Conservation (phyloP, 2,888 invertebrate species). For the Synanthedon vespiformis region DNA sequence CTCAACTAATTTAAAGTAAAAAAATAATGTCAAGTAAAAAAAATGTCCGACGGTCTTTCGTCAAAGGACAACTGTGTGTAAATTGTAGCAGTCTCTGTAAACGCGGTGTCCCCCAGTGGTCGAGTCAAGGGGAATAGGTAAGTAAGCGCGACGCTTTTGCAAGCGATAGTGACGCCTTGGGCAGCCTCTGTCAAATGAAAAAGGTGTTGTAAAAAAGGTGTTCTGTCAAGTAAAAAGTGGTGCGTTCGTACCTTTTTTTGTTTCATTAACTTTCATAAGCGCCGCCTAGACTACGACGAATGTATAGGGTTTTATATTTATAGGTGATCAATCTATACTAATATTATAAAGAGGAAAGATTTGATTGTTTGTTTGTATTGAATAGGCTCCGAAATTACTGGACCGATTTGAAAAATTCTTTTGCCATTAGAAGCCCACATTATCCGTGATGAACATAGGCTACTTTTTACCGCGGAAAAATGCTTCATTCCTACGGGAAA, state of each 20-base stretch:
- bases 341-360: too few relatives aligned
- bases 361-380: too few relatives aligned
- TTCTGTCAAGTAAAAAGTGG: not conserved
- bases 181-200: slow-evolving; percentile 30
- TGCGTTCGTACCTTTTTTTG: not conserved
- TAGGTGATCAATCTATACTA: not conserved
- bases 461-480: too few relatives aligned
- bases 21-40: too few relatives aligned
- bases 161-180: slow-evolving; percentile 21
- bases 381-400: too few relatives aligned
- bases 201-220: slow-evolving; percentile 16
- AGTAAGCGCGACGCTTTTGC: slow-evolving; percentile 26
- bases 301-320: not conserved
- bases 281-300: not conserved
- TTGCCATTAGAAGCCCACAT: too few relatives aligned
- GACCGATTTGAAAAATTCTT: too few relatives aligned
- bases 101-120: slow-evolving; percentile 5
- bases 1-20: too few relatives aligned
- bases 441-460: too few relatives aligned
- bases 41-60: not conserved
- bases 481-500: too few relatives aligned
- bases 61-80: not conserved
- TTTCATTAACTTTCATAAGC: not conserved
- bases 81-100: slow-evolving; percentile 11
- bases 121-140: slow-evolving; percentile 42